Conservation (phyloP, 2,797 vertebrate genomes). For the Carapus acus region DNA sequence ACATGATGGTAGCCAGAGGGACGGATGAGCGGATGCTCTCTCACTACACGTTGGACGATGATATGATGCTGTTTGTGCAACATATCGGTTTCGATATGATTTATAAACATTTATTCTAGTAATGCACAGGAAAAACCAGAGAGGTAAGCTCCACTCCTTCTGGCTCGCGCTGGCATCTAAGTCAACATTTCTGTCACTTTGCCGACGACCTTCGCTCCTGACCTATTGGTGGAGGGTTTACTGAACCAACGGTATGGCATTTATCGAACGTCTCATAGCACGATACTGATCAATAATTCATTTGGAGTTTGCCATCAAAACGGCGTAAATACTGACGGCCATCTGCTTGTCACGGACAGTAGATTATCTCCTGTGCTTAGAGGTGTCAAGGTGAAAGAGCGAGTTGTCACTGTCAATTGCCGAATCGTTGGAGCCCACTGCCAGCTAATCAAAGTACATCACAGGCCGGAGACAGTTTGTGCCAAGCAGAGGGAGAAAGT, state of each 20-base stretch:
- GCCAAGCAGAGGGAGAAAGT: constrained; percentile 35
- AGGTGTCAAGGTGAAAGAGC: constrained; percentile 29
- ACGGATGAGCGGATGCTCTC: no score
- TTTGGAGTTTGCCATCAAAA: constrained; percentile 32
- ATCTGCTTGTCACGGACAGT: constrained; percentile 6
- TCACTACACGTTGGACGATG: no score
- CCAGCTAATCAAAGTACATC: constrained; percentile 51
- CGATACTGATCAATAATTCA: constrained; percentile 44
- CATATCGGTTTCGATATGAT: no score
- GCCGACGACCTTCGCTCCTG: constrained; percentile 14
- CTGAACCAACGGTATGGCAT: constrained; percentile 32
- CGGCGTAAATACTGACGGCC: constrained; percentile 18
- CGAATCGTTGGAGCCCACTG: constrained; percentile 29
- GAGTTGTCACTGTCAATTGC: constrained; percentile 38
- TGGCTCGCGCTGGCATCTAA: constrained; percentile 1
- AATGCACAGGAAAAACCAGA: no score
- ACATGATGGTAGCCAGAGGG: no score
- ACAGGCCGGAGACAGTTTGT: constrained; percentile 47
- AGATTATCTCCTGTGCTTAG: constrained; percentile 21
- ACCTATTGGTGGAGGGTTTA: constrained; percentile 32
- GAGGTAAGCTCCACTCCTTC: no score
- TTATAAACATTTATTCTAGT: no score
- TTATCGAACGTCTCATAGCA: constrained; percentile 25
- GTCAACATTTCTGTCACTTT: constrained; percentile 14
- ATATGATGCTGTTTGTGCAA: no score